phyloP scores from a whole-genome alignment of 2,888 invertebrate genomes.

The Quadriops clusia region DNA sequence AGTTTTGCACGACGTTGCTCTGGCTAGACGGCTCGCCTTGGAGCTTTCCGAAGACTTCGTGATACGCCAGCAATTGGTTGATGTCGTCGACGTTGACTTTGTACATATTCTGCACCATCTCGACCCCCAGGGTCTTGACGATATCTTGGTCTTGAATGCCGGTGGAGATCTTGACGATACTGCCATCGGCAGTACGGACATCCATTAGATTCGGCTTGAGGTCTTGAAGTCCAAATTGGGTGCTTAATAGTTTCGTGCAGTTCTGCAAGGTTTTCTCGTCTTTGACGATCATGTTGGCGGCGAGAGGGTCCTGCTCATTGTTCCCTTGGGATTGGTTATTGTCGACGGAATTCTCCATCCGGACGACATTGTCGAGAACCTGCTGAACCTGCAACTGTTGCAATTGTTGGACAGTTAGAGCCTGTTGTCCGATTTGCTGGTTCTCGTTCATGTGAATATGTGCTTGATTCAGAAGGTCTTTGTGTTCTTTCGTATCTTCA shows the following conservation, averaged over 20 bases:
- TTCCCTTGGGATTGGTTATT: conserved; percentile 43
- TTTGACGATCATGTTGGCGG: conserved; percentile 32
- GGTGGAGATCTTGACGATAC: conserved; percentile 61
- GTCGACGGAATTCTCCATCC: conserved; percentile 35
- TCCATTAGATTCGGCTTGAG: conserved; percentile 46
- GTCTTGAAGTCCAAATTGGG: conserved; percentile 33
- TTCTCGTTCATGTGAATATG: conserved; percentile 40
- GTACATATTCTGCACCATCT: conserved; percentile 72
- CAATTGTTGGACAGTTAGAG: conserved; percentile 31
- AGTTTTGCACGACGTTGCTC: conserved; percentile 20
- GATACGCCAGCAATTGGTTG: conserved; percentile 72
- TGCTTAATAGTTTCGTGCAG: conserved; percentile 37
- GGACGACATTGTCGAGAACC: conserved; percentile 38
- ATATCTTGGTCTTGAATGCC: conserved; percentile 49
- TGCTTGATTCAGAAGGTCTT: conserved; percentile 29
- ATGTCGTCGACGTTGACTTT: conserved; percentile 76
- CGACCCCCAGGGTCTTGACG: conserved; percentile 47
- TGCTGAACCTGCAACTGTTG: conserved; percentile 46
- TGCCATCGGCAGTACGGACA: conserved; percentile 54
- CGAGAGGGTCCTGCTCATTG: conserved; percentile 39
- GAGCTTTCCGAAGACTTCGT: conserved; percentile 70
- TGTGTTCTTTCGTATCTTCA: conserved; percentile 34
- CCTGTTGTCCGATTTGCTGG: conserved; percentile 38
- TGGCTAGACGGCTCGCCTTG: conserved; percentile 43
- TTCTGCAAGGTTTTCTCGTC: conserved; percentile 47